Conservation (phyloP, 2,113 vertebrate genomes). For the Pangasianodon hypophthalmus region DNA sequence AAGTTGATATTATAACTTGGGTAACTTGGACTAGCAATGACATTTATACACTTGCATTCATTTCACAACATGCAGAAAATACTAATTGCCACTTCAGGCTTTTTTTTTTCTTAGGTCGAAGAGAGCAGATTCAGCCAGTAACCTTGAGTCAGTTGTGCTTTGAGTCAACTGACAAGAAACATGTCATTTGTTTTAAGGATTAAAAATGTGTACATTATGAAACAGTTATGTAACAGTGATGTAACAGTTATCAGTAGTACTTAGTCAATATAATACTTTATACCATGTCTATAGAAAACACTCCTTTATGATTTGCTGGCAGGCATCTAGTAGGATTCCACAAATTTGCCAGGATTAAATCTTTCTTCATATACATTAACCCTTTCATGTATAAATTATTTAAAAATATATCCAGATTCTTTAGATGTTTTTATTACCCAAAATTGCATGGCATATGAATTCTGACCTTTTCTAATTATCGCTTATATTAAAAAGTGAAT, state of each 20-base stretch:
- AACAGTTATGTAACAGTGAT: not conserved
- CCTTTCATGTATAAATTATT: not conserved
- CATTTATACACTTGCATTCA: not conserved
- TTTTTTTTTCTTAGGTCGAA: not conserved
- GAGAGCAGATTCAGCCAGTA: not conserved
- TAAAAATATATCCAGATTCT: not conserved
- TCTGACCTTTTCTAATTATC: slow-evolving; percentile 6
- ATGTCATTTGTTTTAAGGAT: not conserved
- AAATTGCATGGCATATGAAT: not conserved
- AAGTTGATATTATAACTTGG: not conserved
- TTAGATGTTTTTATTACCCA: not conserved
- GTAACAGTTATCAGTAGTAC: not conserved
- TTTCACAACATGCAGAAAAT: not conserved
- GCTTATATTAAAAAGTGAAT: not conserved
- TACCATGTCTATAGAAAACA: not conserved
- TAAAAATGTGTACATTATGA: not conserved
- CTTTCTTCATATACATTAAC: not conserved
- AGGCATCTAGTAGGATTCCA: not conserved
- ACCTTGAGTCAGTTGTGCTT: not conserved
- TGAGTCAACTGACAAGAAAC: not conserved
- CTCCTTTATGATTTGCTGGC: not conserved
- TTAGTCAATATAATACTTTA: not conserved
- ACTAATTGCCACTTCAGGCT: not conserved
- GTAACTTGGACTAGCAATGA: not conserved
- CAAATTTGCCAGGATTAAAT: not conserved